phyloP scores from a whole-genome alignment of 2,113 vertebrate genomes.

The Charadrius vociferus region DNA sequence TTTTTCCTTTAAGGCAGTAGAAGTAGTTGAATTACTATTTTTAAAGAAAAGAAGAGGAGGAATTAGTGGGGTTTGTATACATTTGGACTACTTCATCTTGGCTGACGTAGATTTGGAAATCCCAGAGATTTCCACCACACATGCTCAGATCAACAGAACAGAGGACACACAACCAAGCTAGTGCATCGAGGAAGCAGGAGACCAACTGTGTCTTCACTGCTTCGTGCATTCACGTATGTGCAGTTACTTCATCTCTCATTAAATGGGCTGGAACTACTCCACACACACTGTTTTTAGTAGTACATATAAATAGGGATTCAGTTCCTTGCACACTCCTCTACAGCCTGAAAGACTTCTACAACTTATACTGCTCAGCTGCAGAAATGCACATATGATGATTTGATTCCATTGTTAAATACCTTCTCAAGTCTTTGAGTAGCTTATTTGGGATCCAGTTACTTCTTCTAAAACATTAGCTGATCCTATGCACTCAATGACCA shows the following conservation, averaged over 20 bases:
- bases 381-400: background rate
- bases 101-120: background rate
- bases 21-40: background rate
- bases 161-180: background rate
- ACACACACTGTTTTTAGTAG: background rate
- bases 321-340: background rate
- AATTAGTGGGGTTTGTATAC: background rate
- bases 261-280: background rate
- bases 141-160: background rate
- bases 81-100: background rate
- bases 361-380: background rate
- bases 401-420: background rate
- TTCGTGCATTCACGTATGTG: background rate
- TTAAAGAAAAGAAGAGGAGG: background rate
- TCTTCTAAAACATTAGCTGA: background rate
- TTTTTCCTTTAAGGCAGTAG: background rate
- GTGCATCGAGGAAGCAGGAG: background rate
- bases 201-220: background rate
- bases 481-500: background rate
- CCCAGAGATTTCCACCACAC: background rate
- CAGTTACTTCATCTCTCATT: background rate
- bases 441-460: background rate
- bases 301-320: background rate
- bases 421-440: background rate
- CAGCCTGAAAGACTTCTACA: background rate